Conservation (phyloP, 1,140 invertebrate genomes). For the Anastrepha obliqua region DNA sequence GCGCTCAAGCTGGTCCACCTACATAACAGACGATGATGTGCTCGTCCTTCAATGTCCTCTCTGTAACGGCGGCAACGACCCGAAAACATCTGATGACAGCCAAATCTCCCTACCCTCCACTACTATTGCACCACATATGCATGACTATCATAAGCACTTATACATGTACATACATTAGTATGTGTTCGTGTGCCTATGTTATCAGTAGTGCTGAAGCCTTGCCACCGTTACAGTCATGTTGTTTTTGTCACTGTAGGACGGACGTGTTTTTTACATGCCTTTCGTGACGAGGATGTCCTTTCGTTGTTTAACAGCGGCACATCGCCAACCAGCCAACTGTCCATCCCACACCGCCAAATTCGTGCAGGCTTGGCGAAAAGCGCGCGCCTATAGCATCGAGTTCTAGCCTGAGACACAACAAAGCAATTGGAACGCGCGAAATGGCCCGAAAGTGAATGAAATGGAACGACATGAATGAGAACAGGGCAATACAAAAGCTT, state of each 20-base stretch:
- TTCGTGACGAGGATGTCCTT: slow-evolving; percentile 50
- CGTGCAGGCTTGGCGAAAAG: background rate
- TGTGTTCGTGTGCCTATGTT: background rate
- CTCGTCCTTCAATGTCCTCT: slow-evolving; percentile 71
- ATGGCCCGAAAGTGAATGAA: slow-evolving; percentile 40
- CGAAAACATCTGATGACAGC: slow-evolving; percentile 72
- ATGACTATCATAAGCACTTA: slow-evolving; percentile 8
- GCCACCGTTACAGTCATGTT: slow-evolving; percentile 12
- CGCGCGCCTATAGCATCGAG: background rate
- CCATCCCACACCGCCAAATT: slow-evolving; percentile 11
- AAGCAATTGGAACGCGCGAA: slow-evolving; percentile 24
- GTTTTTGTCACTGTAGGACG: slow-evolving; percentile 29
- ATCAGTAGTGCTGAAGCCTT: slow-evolving; percentile 4
- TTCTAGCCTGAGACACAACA: slow-evolving; percentile 17
- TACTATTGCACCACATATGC: slow-evolving; percentile 61
- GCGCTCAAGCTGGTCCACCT: background rate
- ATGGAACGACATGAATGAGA: slow-evolving; percentile 35
- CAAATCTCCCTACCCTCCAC: slow-evolving; percentile 60
- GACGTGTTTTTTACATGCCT: slow-evolving; percentile 37
- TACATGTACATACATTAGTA: background rate
- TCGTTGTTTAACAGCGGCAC: slow-evolving; percentile 33
- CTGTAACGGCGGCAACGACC: slow-evolving; percentile 61
- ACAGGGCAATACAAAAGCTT: slow-evolving; percentile 23
- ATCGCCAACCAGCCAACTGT: background rate
- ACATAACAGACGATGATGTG: slow-evolving; percentile 54